Conservation (phyloP, 2,888 invertebrate genomes). For the Campaea margaritaria region DNA sequence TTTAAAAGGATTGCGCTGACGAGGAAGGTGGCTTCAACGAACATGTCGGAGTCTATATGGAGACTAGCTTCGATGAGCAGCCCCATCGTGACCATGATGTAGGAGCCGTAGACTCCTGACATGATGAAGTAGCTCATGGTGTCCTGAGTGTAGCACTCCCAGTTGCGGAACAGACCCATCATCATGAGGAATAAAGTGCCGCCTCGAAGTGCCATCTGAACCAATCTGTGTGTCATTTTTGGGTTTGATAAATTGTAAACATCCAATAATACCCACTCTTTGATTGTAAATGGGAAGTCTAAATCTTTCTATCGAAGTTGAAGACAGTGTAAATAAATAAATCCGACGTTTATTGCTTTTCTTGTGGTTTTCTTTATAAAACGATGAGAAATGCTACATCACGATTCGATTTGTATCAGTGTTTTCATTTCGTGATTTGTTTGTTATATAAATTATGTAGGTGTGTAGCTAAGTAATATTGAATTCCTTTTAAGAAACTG, state of each 20-base stretch:
- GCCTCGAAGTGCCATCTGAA: constrained; percentile 62
- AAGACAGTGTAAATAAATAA: too few species aligned
- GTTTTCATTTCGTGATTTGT: too few species aligned
- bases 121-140: constrained; percentile 53
- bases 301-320: too few species aligned
- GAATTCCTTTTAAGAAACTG: too few species aligned
- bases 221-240: constrained; percentile 51
- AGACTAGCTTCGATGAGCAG: constrained; percentile 62
- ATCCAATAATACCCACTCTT: too few species aligned
- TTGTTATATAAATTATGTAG: too few species aligned
- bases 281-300: too few species aligned
- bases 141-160: constrained; percentile 37
- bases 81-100: constrained; percentile 55
- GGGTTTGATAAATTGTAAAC: not conserved
- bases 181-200: constrained; percentile 51
- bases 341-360: too few species aligned
- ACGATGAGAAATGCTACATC: too few species aligned
- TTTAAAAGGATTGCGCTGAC: constrained; percentile 49
- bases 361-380: too few species aligned
- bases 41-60: constrained; percentile 43
- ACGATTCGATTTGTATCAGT: too few species aligned
- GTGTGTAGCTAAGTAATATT: too few species aligned
- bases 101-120: constrained; percentile 61
- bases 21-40: constrained; percentile 51
- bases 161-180: constrained; percentile 41